phyloP scores from a whole-genome alignment of 2,113 vertebrate species.

The Thunnus thynnus region DNA sequence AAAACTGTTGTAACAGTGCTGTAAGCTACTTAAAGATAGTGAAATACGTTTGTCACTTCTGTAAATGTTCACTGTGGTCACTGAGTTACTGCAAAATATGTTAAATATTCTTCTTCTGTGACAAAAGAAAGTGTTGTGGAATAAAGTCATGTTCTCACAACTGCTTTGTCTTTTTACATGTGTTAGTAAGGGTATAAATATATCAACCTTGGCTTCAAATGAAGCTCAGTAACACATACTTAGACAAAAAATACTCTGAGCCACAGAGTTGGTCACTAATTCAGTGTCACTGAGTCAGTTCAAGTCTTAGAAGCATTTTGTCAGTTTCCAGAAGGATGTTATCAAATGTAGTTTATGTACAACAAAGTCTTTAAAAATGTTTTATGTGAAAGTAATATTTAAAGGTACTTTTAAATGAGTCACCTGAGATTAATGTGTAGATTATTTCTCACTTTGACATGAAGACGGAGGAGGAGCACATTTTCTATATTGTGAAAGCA shows the following conservation, averaged over 20 bases:
- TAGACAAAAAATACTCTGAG: too few species aligned
- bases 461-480: not conserved
- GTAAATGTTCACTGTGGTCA: conserved; percentile 27
- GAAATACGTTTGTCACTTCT: not conserved
- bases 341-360: too few species aligned
- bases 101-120: not conserved
- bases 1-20: not conserved
- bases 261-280: too few species aligned
- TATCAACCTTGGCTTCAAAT: too few species aligned
- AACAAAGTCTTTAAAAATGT: too few species aligned
- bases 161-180: conserved; percentile 7
- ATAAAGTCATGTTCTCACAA: conserved; percentile 32
- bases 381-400: too few species aligned
- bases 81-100: not conserved
- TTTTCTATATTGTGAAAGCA: not conserved
- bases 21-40: conserved; percentile 11
- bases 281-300: too few species aligned
- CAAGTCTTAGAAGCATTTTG: too few species aligned
- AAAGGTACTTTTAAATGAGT: not conserved
- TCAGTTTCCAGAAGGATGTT: too few species aligned
- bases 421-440: not conserved
- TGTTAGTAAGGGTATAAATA: not conserved
- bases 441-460: not conserved
- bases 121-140: not conserved
- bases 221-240: too few species aligned